Evolutionary conservation across 2,888 invertebrate genomes (phyloP).

Genomic region (Diaperis boleti): DNA sequence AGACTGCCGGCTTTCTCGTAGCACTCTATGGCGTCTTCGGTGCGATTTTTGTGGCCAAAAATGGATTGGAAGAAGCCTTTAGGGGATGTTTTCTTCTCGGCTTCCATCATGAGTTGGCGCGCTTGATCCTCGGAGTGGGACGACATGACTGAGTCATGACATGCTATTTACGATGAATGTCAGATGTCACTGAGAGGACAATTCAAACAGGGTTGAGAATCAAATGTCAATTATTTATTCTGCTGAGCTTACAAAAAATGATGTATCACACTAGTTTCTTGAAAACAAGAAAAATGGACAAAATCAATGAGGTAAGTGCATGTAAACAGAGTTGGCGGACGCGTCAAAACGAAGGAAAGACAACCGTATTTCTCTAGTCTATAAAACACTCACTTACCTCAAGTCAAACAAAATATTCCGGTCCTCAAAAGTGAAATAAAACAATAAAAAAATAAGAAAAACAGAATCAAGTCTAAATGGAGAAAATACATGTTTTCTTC

Average conservation of each 20-base stretch:
- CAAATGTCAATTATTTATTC: conserved; percentile 16
- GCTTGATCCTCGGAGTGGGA: conserved; percentile 23
- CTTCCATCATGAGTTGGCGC: conserved; percentile 70
- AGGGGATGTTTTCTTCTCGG: conserved; percentile 90
- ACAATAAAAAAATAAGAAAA: no score
- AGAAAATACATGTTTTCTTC: no score
- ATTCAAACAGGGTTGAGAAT: background rate
- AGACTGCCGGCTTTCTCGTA: conserved; percentile 95
- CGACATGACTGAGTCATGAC: background rate
- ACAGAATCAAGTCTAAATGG: no score
- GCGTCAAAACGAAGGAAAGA: background rate
- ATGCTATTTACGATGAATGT: background rate
- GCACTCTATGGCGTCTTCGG: conserved; percentile 92
- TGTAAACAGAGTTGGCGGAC: background rate
- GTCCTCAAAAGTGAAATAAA: no score
- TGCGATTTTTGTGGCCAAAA: conserved; percentile 83
- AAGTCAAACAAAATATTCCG: background rate
- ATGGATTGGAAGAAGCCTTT: conserved; percentile 89
- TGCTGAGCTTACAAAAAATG: conserved; percentile 14
- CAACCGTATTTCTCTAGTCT: background rate
- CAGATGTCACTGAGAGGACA: background rate
- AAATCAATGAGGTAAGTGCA: background rate
- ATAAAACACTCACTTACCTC: background rate
- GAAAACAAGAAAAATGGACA: conserved; percentile 1
- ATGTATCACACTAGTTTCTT: conserved; percentile 16